Conservation (phyloP, 2,113 vertebrate genomes). For the Stictonetta naevosa region DNA sequence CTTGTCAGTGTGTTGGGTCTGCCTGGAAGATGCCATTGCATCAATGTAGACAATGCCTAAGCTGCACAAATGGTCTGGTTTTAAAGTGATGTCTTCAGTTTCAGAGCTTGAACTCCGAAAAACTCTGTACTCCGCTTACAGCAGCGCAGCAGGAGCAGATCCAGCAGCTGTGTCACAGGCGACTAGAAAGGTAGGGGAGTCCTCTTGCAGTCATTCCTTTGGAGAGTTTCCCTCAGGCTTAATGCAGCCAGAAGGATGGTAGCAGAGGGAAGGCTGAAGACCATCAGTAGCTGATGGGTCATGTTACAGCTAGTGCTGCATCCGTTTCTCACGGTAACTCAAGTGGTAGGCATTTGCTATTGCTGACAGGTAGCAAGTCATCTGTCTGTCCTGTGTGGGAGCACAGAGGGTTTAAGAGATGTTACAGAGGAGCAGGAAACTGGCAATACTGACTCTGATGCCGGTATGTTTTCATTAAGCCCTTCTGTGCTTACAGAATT, state of each 20-base stretch:
- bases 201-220: not conserved
- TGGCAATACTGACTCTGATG: not conserved
- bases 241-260: not conserved
- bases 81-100: conserved; percentile 78
- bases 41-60: not conserved
- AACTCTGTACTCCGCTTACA: conserved; percentile 73
- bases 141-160: conserved; percentile 76
- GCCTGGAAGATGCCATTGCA: not conserved
- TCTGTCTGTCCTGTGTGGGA: not conserved
- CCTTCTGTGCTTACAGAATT: not conserved
- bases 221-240: not conserved
- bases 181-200: conserved; percentile 83
- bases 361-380: not conserved
- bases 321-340: not conserved
- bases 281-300: not conserved
- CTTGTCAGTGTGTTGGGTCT: not conserved
- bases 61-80: not conserved
- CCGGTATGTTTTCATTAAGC: not conserved
- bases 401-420: not conserved
- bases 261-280: not conserved
- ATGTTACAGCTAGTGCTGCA: not conserved
- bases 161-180: conserved; percentile 81
- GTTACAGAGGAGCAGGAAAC: not conserved
- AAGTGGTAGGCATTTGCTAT: not conserved
- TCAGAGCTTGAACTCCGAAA: conserved; percentile 77